Percentiles rank a stretch among this genome's conserved stretches.
These are phyloP conservation scores for Pogonomyrmex californicus DNA, from an alignment of 1,140 invertebrate species.

Conservation along the genomic window DNA sequence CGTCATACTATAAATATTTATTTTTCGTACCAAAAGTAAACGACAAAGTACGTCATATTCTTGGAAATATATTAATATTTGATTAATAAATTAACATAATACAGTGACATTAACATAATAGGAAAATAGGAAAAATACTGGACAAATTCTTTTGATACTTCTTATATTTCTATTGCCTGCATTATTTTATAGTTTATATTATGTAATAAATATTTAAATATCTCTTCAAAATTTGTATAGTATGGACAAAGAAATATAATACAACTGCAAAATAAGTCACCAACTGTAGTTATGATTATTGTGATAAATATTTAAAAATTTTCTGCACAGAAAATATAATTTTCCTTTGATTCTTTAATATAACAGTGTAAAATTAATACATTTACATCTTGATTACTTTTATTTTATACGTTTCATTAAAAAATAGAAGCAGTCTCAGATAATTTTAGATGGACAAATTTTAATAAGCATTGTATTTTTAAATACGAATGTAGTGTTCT, in stretches of 20 bases:
- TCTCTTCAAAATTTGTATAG: neutral
- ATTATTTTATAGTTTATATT: constrained; percentile 3
- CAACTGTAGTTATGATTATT: neutral
- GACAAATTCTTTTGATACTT: neutral
- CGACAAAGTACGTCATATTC: neutral
- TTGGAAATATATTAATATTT: neutral
- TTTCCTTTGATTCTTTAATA: constrained; percentile 2
- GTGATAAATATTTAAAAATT: neutral
- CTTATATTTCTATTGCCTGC: neutral
- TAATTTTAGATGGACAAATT: neutral
- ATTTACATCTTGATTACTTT: neutral
- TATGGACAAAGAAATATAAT: neutral
- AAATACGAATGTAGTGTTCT: neutral
- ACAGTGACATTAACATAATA: neutral
- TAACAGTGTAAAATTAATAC: neutral
- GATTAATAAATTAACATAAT: neutral
- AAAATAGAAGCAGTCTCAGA: neutral
- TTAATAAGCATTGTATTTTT: neutral
- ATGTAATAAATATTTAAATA: constrained; percentile 1
- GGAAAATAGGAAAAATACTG: neutral
- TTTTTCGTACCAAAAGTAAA: neutral
- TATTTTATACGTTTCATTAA: neutral
- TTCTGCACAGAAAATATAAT: neutral
- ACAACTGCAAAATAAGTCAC: neutral
- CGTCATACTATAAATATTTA: neutral